Conservation (phyloP, 2,113 vertebrate genomes). For the Actenoides lindsayi region DNA sequence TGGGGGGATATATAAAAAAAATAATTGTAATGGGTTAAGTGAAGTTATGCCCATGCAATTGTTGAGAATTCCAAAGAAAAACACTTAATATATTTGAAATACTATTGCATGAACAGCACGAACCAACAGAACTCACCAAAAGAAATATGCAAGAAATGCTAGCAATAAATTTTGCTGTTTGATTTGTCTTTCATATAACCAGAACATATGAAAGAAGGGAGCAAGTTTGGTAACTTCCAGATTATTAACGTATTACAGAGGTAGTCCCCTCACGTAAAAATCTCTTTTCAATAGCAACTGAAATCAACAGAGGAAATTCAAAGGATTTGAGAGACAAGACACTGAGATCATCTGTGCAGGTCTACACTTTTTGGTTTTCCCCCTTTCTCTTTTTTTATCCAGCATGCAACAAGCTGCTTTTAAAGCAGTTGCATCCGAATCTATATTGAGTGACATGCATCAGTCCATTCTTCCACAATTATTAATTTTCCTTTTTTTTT, state of each 20-base stretch:
- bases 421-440: not conserved
- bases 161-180: not conserved
- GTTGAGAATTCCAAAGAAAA: not conserved
- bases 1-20: not conserved
- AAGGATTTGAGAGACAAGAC: constrained; percentile 36
- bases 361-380: not conserved
- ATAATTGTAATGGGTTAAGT: not conserved
- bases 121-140: not conserved
- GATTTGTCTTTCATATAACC: not conserved
- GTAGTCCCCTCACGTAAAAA: not conserved
- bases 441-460: not conserved
- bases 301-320: not conserved
- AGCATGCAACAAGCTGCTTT: constrained; percentile 8
- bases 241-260: not conserved
- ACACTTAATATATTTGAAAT: not conserved
- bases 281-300: constrained; percentile 17
- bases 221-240: not conserved
- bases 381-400: not conserved
- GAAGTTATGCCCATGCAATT: not conserved
- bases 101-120: not conserved
- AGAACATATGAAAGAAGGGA: not conserved
- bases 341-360: not conserved
- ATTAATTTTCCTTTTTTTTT: not conserved
- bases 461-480: not conserved
- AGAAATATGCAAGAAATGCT: not conserved